Percentiles rank a stretch among this genome's conserved stretches.
Evolutionary conservation across 2,113 vertebrate species (phyloP).

Genomic region (Helogale parvula): DNA sequence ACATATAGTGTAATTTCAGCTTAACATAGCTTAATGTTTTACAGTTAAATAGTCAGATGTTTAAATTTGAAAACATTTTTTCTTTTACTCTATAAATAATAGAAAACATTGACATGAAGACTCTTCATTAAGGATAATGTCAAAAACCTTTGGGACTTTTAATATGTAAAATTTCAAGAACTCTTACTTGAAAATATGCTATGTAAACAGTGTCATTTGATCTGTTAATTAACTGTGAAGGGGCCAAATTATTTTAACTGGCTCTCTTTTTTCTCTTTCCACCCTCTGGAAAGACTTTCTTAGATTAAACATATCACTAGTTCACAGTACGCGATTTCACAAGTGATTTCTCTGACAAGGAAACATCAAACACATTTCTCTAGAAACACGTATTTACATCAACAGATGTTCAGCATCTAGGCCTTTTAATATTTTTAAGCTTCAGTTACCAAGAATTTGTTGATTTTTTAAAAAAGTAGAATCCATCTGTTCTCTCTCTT

Average conservation of each 20-base stretch:
- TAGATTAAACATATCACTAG: conserved; percentile 72
- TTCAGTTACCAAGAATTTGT: conserved; percentile 84
- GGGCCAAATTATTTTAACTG: conserved; percentile 68
- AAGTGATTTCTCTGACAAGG: conserved; percentile 76
- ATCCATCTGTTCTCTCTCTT: conserved; percentile 84
- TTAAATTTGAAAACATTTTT: conserved; percentile 65
- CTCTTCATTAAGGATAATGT: conserved; percentile 62
- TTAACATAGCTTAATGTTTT: conserved; percentile 26
- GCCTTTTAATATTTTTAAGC: conserved; percentile 82
- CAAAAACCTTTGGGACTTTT: conserved; percentile 72
- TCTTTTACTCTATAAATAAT: conserved; percentile 61
- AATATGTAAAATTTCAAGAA: conserved; percentile 75
- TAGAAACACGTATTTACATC: conserved; percentile 81
- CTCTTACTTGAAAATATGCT: conserved; percentile 70
- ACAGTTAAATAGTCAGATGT: conserved; percentile 53
- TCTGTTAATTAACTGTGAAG: conserved; percentile 78
- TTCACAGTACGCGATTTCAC: conserved; percentile 78
- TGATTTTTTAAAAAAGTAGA: conserved; percentile 76
- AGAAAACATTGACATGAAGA: conserved; percentile 54
- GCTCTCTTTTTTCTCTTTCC: conserved; percentile 11
- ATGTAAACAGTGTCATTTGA: conserved; percentile 76
- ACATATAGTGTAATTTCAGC: neutral
- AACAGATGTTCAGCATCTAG: conserved; percentile 85
- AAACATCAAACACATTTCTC: conserved; percentile 76
- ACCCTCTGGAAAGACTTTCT: conserved; percentile 21